These are phyloP conservation scores for Drosophila sordidula DNA, from an alignment of 2,888 invertebrate genomes.

Conservation along the genomic window DNA sequence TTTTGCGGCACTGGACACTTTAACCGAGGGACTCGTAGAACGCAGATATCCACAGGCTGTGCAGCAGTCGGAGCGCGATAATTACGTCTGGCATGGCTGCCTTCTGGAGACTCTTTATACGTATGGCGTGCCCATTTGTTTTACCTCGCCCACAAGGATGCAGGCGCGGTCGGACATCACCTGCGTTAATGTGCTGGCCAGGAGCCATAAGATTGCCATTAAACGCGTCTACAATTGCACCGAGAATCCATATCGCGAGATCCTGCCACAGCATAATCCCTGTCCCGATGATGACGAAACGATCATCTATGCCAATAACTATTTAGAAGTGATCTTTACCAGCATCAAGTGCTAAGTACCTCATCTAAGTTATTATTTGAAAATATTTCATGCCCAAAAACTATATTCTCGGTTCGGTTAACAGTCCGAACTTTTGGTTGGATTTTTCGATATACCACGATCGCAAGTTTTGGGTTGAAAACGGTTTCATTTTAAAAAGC, in stretches of 20 bases:
- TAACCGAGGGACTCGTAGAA: constrained; percentile 4
- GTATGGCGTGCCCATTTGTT: constrained; percentile 73
- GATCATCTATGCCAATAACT: constrained; percentile 78
- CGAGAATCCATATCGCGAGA: constrained; percentile 77
- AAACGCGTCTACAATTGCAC: constrained; percentile 53
- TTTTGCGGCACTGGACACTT: constrained; percentile 57
- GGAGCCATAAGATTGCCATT: constrained; percentile 40
- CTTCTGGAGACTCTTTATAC: constrained; percentile 60
- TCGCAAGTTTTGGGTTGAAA: too few species aligned
- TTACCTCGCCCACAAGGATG: constrained; percentile 74
- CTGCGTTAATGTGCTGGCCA: constrained; percentile 42
- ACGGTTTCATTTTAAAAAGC: too few species aligned
- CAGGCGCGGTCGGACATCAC: constrained; percentile 71
- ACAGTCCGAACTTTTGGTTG: too few species aligned
- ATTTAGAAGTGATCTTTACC: constrained; percentile 70
- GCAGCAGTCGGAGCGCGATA: not conserved
- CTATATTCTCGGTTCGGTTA: too few species aligned
- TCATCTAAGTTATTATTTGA: not conserved
- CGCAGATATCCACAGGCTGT: constrained; percentile 10
- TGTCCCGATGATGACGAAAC: constrained; percentile 60
- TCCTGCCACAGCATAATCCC: constrained; percentile 70
- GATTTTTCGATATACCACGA: too few species aligned
- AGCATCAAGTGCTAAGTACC: constrained; percentile 1
- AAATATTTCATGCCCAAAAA: too few species aligned
- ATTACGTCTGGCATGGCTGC: constrained; percentile 66